Evolutionary conservation across 2,113 vertebrate species (phyloP).

Genomic region (Charadrius vociferus): DNA sequence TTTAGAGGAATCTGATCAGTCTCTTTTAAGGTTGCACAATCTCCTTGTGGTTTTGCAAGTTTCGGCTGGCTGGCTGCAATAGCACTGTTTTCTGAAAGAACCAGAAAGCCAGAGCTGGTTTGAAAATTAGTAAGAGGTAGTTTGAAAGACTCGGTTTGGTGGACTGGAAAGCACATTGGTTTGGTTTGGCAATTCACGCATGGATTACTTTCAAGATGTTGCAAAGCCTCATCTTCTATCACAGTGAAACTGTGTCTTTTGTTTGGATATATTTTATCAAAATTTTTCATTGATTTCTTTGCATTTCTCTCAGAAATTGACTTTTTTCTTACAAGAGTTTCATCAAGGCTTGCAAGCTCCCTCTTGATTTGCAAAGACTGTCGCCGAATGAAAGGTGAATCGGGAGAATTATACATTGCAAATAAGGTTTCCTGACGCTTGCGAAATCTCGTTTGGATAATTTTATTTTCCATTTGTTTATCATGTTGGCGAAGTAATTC

Average conservation of each 20-base stretch:
- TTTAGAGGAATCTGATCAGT: constrained; percentile 2
- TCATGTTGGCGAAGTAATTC: constrained; percentile 87
- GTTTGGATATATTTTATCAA: constrained; percentile 30
- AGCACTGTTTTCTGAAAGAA: constrained; percentile 65
- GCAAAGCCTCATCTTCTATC: constrained; percentile 53
- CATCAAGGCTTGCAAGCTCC: constrained; percentile 85
- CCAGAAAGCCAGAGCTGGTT: constrained; percentile 61
- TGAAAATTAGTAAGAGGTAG: constrained; percentile 72
- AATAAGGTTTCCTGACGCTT: constrained; percentile 85
- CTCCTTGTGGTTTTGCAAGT: not conserved
- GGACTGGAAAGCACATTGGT: constrained; percentile 51
- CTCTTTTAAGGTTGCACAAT: not conserved
- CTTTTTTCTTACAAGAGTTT: constrained; percentile 76
- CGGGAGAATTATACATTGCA: constrained; percentile 79
- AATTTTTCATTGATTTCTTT: constrained; percentile 59
- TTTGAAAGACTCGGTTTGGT: constrained; percentile 58
- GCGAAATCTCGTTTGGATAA: constrained; percentile 88
- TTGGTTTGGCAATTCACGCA: constrained; percentile 51
- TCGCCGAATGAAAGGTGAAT: constrained; percentile 80
- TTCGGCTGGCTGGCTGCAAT: constrained; percentile 22
- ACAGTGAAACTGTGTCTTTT: constrained; percentile 37
- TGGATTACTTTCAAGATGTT: constrained; percentile 49
- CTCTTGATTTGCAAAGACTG: constrained; percentile 89
- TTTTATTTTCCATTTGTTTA: constrained; percentile 81
- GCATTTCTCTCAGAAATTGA: constrained; percentile 71